Base-by-base conservation (phyloP, 1,140 invertebrate species). In the Drosophila bifasciata region DNA sequence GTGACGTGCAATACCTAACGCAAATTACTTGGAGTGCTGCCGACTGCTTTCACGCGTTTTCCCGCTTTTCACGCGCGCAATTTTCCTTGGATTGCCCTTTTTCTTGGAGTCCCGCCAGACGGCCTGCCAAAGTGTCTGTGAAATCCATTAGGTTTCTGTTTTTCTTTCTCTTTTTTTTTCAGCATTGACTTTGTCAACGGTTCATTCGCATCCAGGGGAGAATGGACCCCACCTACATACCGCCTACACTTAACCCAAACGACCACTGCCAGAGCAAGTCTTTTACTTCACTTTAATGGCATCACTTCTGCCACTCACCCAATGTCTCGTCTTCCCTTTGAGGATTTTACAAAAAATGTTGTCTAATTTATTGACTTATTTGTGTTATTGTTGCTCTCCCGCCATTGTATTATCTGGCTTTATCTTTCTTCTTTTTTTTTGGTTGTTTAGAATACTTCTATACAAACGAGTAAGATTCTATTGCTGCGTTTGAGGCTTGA, bases 81-180 rank as follows among this genome's bases (percentile, higher is more conserved):
- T 81, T 80, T 73, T 76, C 76, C 50, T 71, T 58, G 41, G 41
- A 48, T 58, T 79, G 79, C 66, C 79, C 76, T 84, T 72, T 76
- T 73, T 13, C 28, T 36, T 76, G 79, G 79, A 79, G 60, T 71
- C 57, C 8, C 72, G 79, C 79, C 71, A 70, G 70, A 61, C 52
- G 39, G 45, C 52, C 53, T 36, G 32, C 32, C 64, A 66, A 79
- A 62, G 52, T 62, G 80, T 85, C 83, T 80, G 80, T 81, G 76
- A 80, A 85, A 85, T 86, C 81, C 80, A 85, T 86, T 86, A 85
- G 74, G 81, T 79, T 85, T 67, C 32, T 84, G 76, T 66, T 84
- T 79, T 75, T 51, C 69, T 40, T 73, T 52, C 11, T 36, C 32
- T 4, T 36, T 76, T 56, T 51, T 76, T 80, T 67, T 79, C 57